Evolutionary conservation across 1,140 invertebrate species (phyloP).

Genomic region (Aphaenogaster rudis): DNA sequence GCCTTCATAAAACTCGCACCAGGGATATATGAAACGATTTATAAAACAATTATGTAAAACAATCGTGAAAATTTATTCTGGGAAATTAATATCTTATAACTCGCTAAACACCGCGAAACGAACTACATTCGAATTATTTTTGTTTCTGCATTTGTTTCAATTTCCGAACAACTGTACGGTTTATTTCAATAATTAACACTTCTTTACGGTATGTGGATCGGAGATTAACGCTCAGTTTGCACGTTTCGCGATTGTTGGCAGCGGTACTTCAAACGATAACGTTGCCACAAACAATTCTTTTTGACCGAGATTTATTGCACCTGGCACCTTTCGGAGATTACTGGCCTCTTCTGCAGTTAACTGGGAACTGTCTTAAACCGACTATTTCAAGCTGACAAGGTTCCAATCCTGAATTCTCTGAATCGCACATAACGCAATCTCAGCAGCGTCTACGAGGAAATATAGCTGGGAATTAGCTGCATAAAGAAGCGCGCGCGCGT

Average conservation of each 20-base stretch:
- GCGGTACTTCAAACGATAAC: background rate
- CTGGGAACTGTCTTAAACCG: slow-evolving; percentile 9
- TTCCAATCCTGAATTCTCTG: background rate
- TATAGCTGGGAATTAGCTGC: background rate
- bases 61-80: background rate
- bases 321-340: background rate
- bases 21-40: background rate
- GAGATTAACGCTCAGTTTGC: slow-evolving; percentile 9
- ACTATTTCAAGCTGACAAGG: slow-evolving; percentile 23
- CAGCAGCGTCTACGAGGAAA: background rate
- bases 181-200: slow-evolving; percentile 20
- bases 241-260: background rate
- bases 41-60: background rate
- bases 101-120: background rate
- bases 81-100: background rate
- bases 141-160: background rate
- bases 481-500: background rate
- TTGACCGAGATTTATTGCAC: background rate
- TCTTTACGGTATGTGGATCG: background rate
- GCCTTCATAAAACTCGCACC: slow-evolving; percentile 11
- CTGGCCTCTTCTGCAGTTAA: background rate
- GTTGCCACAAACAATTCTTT: background rate
- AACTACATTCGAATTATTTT: background rate
- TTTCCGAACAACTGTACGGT: background rate
- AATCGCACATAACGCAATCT: slow-evolving; percentile 10